phyloP scores from a whole-genome alignment of 2,888 invertebrate species.

The Elysia crispata region DNA sequence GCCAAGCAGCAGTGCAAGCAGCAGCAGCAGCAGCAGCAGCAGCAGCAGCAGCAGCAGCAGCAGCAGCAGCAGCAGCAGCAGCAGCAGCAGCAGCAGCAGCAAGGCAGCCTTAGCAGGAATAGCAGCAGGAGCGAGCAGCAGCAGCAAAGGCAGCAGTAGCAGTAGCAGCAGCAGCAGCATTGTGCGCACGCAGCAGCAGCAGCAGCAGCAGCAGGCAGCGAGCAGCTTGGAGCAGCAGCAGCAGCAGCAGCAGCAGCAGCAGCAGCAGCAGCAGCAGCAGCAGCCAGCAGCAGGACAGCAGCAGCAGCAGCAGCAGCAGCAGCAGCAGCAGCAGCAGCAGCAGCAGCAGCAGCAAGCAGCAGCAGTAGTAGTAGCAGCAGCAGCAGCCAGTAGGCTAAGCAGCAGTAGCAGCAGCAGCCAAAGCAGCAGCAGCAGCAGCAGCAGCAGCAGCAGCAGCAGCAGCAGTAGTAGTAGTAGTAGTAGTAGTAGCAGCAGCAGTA shows the following conservation, averaged over 20 bases:
- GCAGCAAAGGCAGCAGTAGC: too few relatives aligned
- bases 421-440: background rate
- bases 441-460: background rate
- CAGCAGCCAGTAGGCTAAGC: background rate
- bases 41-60: background rate
- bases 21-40: background rate
- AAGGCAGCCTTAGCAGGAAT: background rate
- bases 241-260: slow-evolving; percentile 10
- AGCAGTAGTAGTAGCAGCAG: background rate
- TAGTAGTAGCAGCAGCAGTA: background rate
- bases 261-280: slow-evolving; percentile 9
- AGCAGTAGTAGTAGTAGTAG: background rate
- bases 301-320: too few relatives aligned
- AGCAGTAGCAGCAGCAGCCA: slow-evolving; percentile 2
- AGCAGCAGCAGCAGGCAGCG: background rate
- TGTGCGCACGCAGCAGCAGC: too few relatives aligned
- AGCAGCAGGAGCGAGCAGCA: background rate
- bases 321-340: background rate
- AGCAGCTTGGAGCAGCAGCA: background rate
- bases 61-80: background rate
- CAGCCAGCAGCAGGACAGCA: too few relatives aligned
- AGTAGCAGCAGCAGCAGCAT: too few relatives aligned
- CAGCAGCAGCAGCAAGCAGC: too few relatives aligned
- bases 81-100: background rate
- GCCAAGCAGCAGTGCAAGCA: too few relatives aligned